Conservation (phyloP, 2,113 vertebrate genomes). For the Petrocephalus microphthalmus region DNA sequence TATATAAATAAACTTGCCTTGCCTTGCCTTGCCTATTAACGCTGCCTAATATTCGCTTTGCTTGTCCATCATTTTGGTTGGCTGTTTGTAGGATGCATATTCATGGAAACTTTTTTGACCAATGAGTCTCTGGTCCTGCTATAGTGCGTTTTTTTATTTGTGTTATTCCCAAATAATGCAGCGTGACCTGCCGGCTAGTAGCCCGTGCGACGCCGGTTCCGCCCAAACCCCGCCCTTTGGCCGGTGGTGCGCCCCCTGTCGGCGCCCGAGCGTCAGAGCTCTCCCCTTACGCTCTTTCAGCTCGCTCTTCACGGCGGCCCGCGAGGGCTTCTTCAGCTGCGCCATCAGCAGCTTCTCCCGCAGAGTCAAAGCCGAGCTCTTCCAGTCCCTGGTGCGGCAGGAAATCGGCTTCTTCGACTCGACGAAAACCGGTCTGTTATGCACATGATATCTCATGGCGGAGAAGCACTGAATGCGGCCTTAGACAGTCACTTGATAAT, state of each 20-base stretch:
- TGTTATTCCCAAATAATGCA: not conserved
- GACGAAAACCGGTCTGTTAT: conserved; percentile 49
- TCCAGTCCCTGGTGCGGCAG: conserved; percentile 49
- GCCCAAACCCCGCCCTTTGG: not conserved
- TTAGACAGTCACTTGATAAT: not conserved
- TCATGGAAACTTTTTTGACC: not conserved
- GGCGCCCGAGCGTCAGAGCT: not conserved
- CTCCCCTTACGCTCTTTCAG: conserved; percentile 26
- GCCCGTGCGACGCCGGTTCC: not conserved
- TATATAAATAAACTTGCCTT: too few relatives aligned
- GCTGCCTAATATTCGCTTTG: not conserved
- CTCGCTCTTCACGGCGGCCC: conserved; percentile 51
- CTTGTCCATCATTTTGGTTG: not conserved
- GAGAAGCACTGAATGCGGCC: not conserved
- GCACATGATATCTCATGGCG: not conserved
- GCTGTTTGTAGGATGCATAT: not conserved
- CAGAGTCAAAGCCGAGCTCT: conserved; percentile 49
- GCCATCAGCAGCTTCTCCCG: conserved; percentile 45
- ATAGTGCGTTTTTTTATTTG: not conserved
- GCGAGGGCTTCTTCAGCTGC: conserved; percentile 53
- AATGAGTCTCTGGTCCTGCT: not conserved
- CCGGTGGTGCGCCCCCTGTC: not conserved
- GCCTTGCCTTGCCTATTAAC: not conserved
- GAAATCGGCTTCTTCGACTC: conserved; percentile 61
- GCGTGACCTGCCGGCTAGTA: not conserved